Percentiles rank a stretch among this genome's conserved stretches.
phyloP scores from a whole-genome alignment of 2,888 invertebrate genomes.

The Cheiracanthium punctorium region DNA sequence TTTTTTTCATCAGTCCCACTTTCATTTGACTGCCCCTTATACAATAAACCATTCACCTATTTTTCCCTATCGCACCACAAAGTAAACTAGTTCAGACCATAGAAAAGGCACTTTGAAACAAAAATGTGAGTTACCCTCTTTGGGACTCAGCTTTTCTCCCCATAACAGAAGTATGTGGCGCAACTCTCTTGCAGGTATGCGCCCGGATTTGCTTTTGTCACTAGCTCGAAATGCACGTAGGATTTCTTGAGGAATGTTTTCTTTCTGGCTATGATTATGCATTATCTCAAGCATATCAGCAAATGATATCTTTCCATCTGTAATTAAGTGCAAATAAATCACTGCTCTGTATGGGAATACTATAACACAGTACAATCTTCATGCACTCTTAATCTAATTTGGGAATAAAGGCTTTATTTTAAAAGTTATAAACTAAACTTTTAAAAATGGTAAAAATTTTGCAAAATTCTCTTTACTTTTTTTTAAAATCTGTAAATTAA shows the following conservation, averaged over 20 bases:
- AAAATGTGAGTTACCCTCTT: constrained; percentile 79
- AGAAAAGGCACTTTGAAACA: no score
- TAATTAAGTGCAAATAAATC: constrained; percentile 58
- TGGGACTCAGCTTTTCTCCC: constrained; percentile 88
- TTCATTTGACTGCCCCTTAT: no score
- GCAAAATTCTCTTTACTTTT: no score
- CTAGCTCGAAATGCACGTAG: constrained; percentile 92
- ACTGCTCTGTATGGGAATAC: neutral
- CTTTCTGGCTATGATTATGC: constrained; percentile 89
- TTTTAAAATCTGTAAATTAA: no score
- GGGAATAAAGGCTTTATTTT: no score
- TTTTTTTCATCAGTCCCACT: no score
- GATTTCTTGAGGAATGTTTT: constrained; percentile 88
- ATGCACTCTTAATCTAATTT: no score
- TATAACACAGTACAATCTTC: neutral
- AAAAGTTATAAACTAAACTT: no score
- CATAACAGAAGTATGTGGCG: constrained; percentile 90
- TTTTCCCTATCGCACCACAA: no score
- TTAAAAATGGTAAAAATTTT: no score
- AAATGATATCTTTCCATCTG: constrained; percentile 93
- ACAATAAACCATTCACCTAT: no score
- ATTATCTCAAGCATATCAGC: constrained; percentile 96
- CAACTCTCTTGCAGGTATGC: constrained; percentile 88
- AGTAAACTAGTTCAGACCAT: no score
- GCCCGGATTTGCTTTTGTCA: constrained; percentile 82